Conservation (phyloP, 92 coral and sea anemone species). For the Muricea muricata region DNA sequence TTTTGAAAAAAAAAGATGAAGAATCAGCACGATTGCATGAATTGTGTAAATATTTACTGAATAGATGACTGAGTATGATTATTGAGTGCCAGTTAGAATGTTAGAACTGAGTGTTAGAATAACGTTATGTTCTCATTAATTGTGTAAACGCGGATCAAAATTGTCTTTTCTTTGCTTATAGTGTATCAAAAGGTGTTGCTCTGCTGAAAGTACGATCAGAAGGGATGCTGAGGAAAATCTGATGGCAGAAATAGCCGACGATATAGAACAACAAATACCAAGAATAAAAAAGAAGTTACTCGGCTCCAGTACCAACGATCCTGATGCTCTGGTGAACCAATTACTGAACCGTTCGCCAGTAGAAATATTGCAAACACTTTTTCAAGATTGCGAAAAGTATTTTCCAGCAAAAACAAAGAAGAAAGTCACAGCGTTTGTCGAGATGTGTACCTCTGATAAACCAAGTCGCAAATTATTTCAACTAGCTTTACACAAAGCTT, state of each 20-base stretch:
- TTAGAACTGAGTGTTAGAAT: too few relatives aligned
- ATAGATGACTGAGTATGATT: too few relatives aligned
- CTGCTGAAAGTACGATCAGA: slow-evolving; percentile 68
- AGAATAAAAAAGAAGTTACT: slow-evolving; percentile 77
- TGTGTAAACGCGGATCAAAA: too few relatives aligned
- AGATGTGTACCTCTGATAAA: slow-evolving; percentile 42
- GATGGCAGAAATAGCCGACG: slow-evolving; percentile 71
- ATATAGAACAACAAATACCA: slow-evolving; percentile 64
- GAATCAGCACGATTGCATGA: too few relatives aligned
- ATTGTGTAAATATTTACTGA: too few relatives aligned
- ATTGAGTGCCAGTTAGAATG: too few relatives aligned
- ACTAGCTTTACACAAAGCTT: slow-evolving; percentile 73
- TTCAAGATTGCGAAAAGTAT: slow-evolving; percentile 61
- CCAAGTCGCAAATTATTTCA: slow-evolving; percentile 71
- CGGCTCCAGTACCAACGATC: slow-evolving; percentile 69
- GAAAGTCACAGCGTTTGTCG: slow-evolving; percentile 57
- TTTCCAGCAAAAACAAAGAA: slow-evolving; percentile 58
- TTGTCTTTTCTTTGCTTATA: slow-evolving; percentile 18
- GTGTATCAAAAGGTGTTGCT: slow-evolving; percentile 75
- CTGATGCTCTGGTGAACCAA: slow-evolving; percentile 70
- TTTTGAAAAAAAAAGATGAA: too few relatives aligned
- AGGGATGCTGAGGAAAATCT: slow-evolving; percentile 65
- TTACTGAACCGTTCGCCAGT: slow-evolving; percentile 69
- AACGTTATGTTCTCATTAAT: too few relatives aligned
- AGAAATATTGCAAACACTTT: slow-evolving; percentile 64